Evolutionary conservation across 2,888 invertebrate species (phyloP).

Genomic region (Oscheius sp.): DNA sequence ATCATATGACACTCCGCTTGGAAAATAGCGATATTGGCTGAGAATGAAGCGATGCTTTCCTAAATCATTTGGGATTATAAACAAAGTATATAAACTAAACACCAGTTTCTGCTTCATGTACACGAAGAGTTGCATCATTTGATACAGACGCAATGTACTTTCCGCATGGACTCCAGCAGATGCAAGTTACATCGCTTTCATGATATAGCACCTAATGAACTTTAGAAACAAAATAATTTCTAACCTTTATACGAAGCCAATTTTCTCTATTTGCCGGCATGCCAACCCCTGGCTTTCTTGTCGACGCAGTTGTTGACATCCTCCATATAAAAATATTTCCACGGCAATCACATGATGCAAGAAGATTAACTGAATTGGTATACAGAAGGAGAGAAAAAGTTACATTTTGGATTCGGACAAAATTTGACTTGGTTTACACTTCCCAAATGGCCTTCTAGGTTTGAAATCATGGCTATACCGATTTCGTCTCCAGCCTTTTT

Average conservation of each 20-base stretch:
- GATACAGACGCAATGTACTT: constrained; percentile 57
- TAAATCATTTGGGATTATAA: constrained; percentile 36
- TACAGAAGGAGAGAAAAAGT: background rate
- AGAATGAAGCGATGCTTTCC: constrained; percentile 54
- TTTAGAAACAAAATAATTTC: constrained; percentile 62
- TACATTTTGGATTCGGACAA: constrained; percentile 83
- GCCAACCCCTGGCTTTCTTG: constrained; percentile 38
- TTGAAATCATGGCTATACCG: constrained; percentile 80
- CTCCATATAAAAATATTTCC: constrained; percentile 55
- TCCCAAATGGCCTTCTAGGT: constrained; percentile 87
- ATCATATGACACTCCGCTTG: constrained; percentile 67
- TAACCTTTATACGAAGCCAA: constrained; percentile 79
- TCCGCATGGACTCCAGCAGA: constrained; percentile 63
- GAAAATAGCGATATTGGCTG: constrained; percentile 56
- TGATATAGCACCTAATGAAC: constrained; percentile 42
- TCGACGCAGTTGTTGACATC: constrained; percentile 38
- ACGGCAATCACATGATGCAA: constrained; percentile 66
- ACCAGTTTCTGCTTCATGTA: constrained; percentile 60
- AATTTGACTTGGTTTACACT: constrained; percentile 93
- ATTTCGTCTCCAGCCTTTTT: constrained; percentile 33
- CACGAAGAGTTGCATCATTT: constrained; percentile 56
- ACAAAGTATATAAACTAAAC: background rate
- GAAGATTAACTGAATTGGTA: constrained; percentile 52
- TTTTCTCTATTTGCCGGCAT: constrained; percentile 83
- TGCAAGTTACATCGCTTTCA: constrained; percentile 60